Evolutionary conservation across 2,888 invertebrate species (phyloP), one percentile per base, ranked within the genome.

Genomic region (Petrolisthes manimaculis): DNA sequence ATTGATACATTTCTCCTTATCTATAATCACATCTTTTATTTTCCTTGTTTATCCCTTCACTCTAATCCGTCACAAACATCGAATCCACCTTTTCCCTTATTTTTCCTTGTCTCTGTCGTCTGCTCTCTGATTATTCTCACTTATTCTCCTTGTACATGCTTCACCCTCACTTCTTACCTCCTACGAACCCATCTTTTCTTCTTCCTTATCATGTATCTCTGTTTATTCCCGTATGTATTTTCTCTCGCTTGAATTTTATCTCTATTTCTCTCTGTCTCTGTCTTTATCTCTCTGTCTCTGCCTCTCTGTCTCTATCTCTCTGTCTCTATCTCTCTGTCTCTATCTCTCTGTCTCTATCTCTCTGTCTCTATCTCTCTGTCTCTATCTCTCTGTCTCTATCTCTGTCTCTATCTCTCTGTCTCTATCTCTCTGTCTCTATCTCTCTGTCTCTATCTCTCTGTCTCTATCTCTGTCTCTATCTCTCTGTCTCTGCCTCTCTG

Each of bases 51-150:
- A 12, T 67, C 67, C 18, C 67, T 3, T 18, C 18, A 14, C 67
- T 3, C 1, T 67, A 12, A 14, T 1, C 18, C 67, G 1, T 18
- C 18, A 12, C 18, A 1, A 14, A 12, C 18, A 12, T 3, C 67
- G 12, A 12, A 14, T 18, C 51, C 5, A 37, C 14, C n/a, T 78
- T 4, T 53, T 77, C 8, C 53, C 77, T 77, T 53, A 37, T 77
- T 53, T 77, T 51, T 77, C 77, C 53, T 53, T 77, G 51, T 77
- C 77, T 77, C 77, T 77, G 51, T 77, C 77, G 51, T 53, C 53
- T 53, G 51, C 77, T 77, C 77, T 77, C 77, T 77, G 51, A 53
- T 78, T 54, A 51, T 53, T 54, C 51, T 78, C 54, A 51, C 53
- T 78, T n/a, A 78, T 78, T 78, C 78, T 5, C 78, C 78, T n/a